Conservation (phyloP, 2,888 invertebrate species). For the Tribolium freemani region DNA sequence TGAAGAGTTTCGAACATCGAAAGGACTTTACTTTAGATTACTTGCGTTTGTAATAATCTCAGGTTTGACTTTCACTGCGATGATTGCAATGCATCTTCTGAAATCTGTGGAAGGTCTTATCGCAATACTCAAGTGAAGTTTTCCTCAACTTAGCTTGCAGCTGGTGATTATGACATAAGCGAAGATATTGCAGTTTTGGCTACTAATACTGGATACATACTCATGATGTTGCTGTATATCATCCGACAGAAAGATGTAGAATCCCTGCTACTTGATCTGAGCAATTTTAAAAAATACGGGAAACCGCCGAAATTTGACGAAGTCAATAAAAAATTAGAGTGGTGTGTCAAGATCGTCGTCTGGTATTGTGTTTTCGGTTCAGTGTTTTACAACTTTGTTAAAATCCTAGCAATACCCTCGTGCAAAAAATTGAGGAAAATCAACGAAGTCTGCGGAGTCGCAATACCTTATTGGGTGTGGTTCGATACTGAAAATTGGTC, state of each 20-base stretch:
- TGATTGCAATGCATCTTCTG: not conserved
- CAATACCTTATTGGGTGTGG: conserved; percentile 11
- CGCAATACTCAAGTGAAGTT: not conserved
- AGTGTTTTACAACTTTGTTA: not conserved
- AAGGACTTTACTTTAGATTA: not conserved
- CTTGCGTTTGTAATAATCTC: not conserved
- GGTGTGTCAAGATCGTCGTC: not conserved
- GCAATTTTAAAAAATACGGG: not conserved
- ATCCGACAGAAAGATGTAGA: not conserved
- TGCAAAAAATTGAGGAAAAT: not conserved
- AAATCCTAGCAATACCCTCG: not conserved
- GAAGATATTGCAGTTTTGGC: conserved; percentile 1
- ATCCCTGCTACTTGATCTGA: not conserved
- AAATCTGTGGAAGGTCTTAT: not conserved
- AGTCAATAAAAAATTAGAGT: conserved; percentile 1
- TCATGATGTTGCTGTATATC: not conserved
- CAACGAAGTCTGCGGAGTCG: conserved; percentile 19
- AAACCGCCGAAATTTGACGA: conserved; percentile 11
- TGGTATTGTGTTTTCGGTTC: not conserved
- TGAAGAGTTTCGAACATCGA: not conserved
- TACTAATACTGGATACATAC: not conserved
- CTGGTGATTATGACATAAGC: not conserved
- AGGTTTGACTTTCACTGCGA: not conserved
- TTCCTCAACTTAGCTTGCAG: not conserved
- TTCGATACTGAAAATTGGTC: conserved; percentile 10